These are phyloP conservation scores for Dryocosmus kuriphilus DNA, from an alignment of 2,888 invertebrate species.

Conservation along the genomic window DNA sequence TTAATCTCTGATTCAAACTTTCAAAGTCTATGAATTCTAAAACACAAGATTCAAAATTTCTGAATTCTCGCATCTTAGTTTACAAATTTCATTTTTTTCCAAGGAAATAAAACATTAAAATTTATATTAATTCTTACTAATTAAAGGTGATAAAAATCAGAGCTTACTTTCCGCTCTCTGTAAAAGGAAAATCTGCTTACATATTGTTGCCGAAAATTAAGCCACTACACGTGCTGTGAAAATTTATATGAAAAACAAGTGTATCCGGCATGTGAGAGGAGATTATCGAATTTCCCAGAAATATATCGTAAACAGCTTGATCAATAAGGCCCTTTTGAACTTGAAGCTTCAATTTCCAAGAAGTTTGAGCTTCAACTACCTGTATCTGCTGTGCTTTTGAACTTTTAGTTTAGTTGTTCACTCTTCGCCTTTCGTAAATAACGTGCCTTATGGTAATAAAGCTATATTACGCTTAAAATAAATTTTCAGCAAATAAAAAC, in stretches of 20 bases:
- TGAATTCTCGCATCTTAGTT: too few relatives aligned
- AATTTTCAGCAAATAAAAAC: not conserved
- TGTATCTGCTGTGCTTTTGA: not conserved
- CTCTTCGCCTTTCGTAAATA: conserved; percentile 8
- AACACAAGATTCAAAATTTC: too few relatives aligned
- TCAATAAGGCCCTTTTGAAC: conserved; percentile 41
- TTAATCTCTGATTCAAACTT: too few relatives aligned
- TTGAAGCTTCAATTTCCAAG: conserved; percentile 53
- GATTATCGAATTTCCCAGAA: conserved; percentile 10
- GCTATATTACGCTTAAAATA: not conserved
- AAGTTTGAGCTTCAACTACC: conserved; percentile 48
- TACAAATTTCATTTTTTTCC: too few relatives aligned
- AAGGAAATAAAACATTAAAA: too few relatives aligned
- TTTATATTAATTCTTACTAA: too few relatives aligned
- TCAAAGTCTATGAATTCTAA: too few relatives aligned
- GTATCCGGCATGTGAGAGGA: not conserved
- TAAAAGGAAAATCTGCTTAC: too few relatives aligned
- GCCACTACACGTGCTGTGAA: not conserved
- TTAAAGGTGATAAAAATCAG: too few relatives aligned
- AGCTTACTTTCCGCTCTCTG: too few relatives aligned
- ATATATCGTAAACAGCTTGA: not conserved
- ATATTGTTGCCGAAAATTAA: too few relatives aligned
- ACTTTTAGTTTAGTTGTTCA: conserved; percentile 14
- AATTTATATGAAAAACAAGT: not conserved
- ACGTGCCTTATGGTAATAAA: not conserved